Base-by-base conservation (phyloP, 2,888 invertebrate species). In the Megaustenia siamemsis region DNA sequence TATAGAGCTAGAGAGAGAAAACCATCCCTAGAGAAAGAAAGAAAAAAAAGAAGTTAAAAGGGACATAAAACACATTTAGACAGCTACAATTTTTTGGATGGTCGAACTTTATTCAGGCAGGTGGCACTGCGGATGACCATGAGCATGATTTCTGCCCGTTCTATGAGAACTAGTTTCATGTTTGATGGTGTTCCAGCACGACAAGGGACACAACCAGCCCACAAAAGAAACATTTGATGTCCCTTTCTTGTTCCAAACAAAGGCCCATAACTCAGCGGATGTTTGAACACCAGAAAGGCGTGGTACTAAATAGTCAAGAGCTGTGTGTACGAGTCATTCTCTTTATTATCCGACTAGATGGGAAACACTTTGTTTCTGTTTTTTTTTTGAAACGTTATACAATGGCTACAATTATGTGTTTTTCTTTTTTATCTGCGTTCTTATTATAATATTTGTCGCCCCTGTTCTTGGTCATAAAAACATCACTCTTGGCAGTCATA, bases 61-160 rank as follows among this genome's bases (percentile, higher is more conserved):
- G 68, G 69, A 18, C 38, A 38, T 69, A 69, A 69, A 69, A 40
- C 69, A 69, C 60, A 40, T 18, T 68, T 15, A 38, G 40, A 38
- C 69, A 40, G 40, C 18, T 40, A 28, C 73, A 73, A 49, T 73
- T 49, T 73, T 49, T 45, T 28, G 73, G 45, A 73, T 49, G 45
- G 49, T 28, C 24, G 49, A 28, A 28, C 49, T 28, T 73, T 49
- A 32, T 18, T 49, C 21, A 12, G n/a, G 28, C 28, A 49, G 40
- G 21, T 45, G 73, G 73, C n/a, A 15, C 49, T 49, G 45, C 40
- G 45, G 24, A 28, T 73, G 73, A 24, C 73, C 45, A 49, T 15
- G 15, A 69, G 21, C 21, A 35, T 45, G 43, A 8, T n/a, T 73
- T 15, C 28, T 73, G 24, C n/a, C 45, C 18, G 2, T 35, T 69